A percentile compares a stretch with the other conserved stretches of the same genome.
Evolutionary conservation across 2,888 invertebrate genomes (phyloP).

Genomic region (Cheilosia grossa): DNA sequence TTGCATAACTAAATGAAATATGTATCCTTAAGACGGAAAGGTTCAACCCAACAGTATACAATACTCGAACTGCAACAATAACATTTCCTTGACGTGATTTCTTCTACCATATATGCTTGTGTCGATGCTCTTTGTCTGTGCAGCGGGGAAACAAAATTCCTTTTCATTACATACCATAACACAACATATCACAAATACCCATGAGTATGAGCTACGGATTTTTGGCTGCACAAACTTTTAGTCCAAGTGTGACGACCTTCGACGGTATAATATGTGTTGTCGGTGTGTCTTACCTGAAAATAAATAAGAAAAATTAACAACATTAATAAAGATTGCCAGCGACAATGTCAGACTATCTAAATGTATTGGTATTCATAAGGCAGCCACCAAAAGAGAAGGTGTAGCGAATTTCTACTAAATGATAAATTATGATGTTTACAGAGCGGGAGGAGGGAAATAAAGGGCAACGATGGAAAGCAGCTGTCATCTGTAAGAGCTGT

Average conservation of each 20-base stretch:
- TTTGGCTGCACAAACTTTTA: not conserved
- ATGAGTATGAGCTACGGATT: not conserved
- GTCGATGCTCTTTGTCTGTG: slow-evolving; percentile 12
- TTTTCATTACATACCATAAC: slow-evolving; percentile 25
- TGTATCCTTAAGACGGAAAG: slow-evolving; percentile 42
- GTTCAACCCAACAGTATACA: slow-evolving; percentile 25
- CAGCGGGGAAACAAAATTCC: slow-evolving; percentile 38
- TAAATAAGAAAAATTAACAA: slow-evolving; percentile 45
- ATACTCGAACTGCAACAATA: not conserved
- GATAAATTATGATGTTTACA: slow-evolving; percentile 7
- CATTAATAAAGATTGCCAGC: slow-evolving; percentile 54
- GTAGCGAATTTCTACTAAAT: slow-evolving; percentile 38
- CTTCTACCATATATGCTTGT: slow-evolving; percentile 8
- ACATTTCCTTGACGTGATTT: slow-evolving; percentile 12
- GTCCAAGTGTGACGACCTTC: slow-evolving; percentile 54
- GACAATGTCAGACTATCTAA: slow-evolving; percentile 23
- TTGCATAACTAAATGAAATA: slow-evolving; percentile 51
- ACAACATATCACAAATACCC: too few species aligned
- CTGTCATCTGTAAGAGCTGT: not conserved
- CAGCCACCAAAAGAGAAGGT: slow-evolving; percentile 22
- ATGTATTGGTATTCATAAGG: not conserved
- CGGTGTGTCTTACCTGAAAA: slow-evolving; percentile 46
- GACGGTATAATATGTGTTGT: slow-evolving; percentile 1
- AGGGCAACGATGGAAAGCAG: slow-evolving; percentile 7
- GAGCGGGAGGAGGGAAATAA: not conserved